phyloP scores from a whole-genome alignment of 2,113 vertebrate species.

The Ondatra zibethicus region DNA sequence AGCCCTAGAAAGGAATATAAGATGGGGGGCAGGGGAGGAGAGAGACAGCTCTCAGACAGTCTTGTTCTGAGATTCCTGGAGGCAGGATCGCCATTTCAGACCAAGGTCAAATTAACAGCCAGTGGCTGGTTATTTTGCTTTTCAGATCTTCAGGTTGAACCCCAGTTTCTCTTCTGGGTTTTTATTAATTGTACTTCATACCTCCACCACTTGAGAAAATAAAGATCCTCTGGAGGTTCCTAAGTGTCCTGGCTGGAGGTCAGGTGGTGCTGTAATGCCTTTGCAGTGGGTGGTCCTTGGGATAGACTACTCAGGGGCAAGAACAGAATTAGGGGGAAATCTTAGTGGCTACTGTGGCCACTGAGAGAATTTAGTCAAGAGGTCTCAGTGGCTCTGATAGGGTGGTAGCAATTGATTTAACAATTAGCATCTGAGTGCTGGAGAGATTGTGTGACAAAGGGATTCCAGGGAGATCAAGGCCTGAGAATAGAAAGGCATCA shows the following conservation, averaged over 20 bases:
- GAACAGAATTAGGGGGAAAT: background rate
- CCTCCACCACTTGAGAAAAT: background rate
- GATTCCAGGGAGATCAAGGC: background rate
- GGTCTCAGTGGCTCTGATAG: background rate
- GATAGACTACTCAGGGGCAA: background rate
- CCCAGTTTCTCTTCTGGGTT: no score
- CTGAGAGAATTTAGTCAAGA: background rate
- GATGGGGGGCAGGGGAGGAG: no score
- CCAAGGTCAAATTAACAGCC: no score
- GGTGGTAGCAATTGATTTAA: background rate
- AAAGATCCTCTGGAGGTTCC: background rate
- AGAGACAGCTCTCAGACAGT: no score
- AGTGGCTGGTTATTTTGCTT: no score
- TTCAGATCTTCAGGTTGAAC: no score
- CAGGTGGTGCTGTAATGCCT: background rate
- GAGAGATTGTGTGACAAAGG: background rate
- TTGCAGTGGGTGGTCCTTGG: background rate
- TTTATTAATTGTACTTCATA: no score
- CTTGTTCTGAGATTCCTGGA: no score
- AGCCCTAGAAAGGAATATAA: no score
- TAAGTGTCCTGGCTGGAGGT: no score
- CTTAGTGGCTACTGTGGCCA: background rate
- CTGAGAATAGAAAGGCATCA: background rate
- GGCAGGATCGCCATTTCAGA: no score
- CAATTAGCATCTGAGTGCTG: background rate